Percentiles rank a stretch among this genome's conserved stretches.
Conservation (phyloP, 2,797 vertebrate genomes). For the Choloepus didactylus region DNA sequence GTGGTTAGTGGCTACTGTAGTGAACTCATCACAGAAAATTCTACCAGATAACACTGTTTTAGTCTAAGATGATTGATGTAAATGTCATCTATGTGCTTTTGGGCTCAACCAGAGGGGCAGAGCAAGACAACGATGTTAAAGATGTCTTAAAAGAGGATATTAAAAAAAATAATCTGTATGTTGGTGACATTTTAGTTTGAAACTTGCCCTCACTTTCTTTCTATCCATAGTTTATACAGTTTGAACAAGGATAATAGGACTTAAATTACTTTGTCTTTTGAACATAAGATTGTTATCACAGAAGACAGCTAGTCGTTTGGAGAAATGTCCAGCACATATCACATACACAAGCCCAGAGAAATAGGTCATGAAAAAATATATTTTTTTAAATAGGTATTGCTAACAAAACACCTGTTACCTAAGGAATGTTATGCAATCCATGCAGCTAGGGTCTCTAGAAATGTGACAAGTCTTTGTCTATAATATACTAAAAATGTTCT, state of each 20-base stretch:
- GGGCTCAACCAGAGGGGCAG: neutral
- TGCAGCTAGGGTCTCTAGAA: neutral
- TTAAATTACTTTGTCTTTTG: conserved; percentile 11
- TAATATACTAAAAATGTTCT: neutral
- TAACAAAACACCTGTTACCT: conserved; percentile 57
- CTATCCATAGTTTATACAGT: neutral
- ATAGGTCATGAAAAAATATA: neutral
- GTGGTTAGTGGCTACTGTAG: neutral
- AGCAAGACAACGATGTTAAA: neutral
- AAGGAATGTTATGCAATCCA: neutral
- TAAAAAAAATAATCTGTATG: neutral
- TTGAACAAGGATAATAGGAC: neutral
- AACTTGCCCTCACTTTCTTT: neutral
- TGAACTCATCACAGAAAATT: neutral
- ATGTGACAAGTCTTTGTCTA: neutral
- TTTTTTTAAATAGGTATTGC: neutral
- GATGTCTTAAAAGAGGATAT: neutral
- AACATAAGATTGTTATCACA: neutral
- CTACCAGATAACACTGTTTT: neutral
- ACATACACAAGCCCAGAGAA: neutral
- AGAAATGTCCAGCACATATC: neutral
- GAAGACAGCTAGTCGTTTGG: neutral
- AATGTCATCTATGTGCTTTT: neutral
- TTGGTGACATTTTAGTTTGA: neutral
- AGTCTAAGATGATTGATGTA: neutral